phyloP scores from a whole-genome alignment of 2,888 invertebrate species.

The Stenolophus ochropezus region DNA sequence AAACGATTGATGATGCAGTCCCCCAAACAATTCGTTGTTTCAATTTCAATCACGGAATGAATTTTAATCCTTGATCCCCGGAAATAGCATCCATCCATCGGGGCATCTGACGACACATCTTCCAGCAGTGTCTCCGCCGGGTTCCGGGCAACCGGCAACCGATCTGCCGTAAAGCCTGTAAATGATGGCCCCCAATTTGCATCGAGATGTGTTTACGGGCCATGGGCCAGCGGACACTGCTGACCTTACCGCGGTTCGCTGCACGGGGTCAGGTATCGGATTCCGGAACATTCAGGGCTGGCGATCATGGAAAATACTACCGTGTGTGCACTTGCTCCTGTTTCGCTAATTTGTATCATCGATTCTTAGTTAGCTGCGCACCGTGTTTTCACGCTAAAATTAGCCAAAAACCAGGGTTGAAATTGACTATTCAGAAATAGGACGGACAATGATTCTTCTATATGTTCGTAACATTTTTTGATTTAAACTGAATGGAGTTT shows the following conservation, averaged over 20 bases:
- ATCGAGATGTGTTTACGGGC: constrained; percentile 51
- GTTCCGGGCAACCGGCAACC: constrained; percentile 13
- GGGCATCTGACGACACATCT: not conserved
- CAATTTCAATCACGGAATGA: not conserved
- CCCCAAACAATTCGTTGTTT: not conserved
- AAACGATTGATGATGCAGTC: not conserved
- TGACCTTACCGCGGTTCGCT: constrained; percentile 39
- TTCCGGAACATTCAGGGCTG: not conserved
- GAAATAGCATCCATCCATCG: not conserved
- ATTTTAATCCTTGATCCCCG: not conserved
- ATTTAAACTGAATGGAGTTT: too few species aligned
- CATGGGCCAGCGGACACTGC: constrained; percentile 37
- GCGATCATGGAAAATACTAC: not conserved
- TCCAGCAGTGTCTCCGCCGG: not conserved
- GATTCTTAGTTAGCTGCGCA: too few species aligned
- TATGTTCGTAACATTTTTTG: too few species aligned
- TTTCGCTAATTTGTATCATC: not conserved
- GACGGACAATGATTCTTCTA: too few species aligned
- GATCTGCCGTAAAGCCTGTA: constrained; percentile 44
- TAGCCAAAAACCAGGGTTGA: too few species aligned
- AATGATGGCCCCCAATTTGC: constrained; percentile 53
- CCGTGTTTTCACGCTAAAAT: too few species aligned
- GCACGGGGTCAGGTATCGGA: not conserved
- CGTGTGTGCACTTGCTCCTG: not conserved
- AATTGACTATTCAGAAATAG: too few species aligned